Evolutionary conservation across 1,140 invertebrate genomes (phyloP).

Genomic region (Fopius arisanus): DNA sequence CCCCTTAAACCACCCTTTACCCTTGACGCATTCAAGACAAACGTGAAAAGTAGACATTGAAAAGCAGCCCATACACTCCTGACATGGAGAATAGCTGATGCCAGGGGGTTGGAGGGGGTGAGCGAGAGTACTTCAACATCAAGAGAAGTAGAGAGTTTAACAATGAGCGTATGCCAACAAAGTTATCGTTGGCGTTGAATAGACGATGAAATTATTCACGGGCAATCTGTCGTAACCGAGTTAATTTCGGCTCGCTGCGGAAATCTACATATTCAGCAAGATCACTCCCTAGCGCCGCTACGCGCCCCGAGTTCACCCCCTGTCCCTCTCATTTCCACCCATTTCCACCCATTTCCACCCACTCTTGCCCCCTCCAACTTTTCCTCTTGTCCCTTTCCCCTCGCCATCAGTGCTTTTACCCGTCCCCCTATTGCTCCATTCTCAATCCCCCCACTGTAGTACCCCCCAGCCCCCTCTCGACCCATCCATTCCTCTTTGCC

Average conservation of each 20-base stretch:
- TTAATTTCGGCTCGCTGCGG: conserved; percentile 54
- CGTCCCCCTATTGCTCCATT: neutral
- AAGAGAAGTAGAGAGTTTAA: conserved; percentile 31
- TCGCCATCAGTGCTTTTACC: neutral
- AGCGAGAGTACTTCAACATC: conserved; percentile 17
- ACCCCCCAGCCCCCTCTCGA: too few species aligned
- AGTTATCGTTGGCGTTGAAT: conserved; percentile 55
- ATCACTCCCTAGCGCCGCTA: conserved; percentile 35
- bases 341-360: conserved; percentile 10
- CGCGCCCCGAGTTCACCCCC: conserved; percentile 10
- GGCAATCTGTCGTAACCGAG: conserved; percentile 60
- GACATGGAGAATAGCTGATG: conserved; percentile 2
- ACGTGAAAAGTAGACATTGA: conserved; percentile 13
- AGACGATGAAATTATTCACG: conserved; percentile 59
- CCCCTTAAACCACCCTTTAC: too few species aligned
- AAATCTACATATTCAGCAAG: conserved; percentile 57
- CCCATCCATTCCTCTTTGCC: too few species aligned
- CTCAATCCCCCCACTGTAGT: neutral
- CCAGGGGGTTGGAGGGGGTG: neutral
- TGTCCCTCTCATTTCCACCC: conserved; percentile 14
- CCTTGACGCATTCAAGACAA: neutral
- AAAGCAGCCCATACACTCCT: neutral
- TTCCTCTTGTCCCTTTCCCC: neutral
- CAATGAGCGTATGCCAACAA: conserved; percentile 58
- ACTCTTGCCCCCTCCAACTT: neutral